Evolutionary conservation across 2,113 vertebrate genomes (phyloP).

Genomic region (Pelecanoides urinatrix): DNA sequence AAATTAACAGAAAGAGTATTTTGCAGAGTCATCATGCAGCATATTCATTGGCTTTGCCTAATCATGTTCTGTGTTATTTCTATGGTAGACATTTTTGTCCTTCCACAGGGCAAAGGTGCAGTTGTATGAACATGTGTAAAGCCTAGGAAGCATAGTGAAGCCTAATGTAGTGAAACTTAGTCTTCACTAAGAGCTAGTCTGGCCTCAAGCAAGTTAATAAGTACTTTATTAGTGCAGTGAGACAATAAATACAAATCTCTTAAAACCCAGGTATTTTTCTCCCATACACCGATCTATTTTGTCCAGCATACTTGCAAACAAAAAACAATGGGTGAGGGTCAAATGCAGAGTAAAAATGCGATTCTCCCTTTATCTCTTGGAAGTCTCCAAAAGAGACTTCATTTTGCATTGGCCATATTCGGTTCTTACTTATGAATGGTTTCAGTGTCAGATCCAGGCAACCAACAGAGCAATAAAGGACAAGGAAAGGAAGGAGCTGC

Average conservation of each 20-base stretch:
- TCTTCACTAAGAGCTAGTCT: not conserved
- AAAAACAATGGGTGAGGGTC: not conserved
- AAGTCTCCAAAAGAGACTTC: not conserved
- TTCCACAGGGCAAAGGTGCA: not conserved
- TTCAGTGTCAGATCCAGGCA: not conserved
- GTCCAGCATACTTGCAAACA: not conserved
- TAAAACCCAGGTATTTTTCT: not conserved
- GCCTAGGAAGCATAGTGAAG: not conserved
- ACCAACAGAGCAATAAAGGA: not conserved
- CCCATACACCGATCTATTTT: not conserved
- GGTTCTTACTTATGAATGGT: not conserved
- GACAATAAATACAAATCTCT: not conserved
- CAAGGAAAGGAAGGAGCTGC: not conserved
- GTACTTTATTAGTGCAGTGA: not conserved
- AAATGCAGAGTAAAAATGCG: not conserved
- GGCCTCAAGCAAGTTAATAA: not conserved
- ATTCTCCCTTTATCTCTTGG: not conserved
- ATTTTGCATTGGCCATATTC: not conserved
- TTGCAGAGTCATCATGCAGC: not conserved
- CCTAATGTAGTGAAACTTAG: not conserved
- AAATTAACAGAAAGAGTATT: not conserved
- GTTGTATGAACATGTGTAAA: not conserved
- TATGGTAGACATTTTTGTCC: not conserved
- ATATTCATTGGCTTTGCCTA: not conserved
- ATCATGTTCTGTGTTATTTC: not conserved